Percentiles rank a stretch among this genome's conserved stretches.
These are phyloP conservation scores for Pimephales promelas DNA, from an alignment of 2,113 vertebrate genomes.

Conservation along the genomic window DNA sequence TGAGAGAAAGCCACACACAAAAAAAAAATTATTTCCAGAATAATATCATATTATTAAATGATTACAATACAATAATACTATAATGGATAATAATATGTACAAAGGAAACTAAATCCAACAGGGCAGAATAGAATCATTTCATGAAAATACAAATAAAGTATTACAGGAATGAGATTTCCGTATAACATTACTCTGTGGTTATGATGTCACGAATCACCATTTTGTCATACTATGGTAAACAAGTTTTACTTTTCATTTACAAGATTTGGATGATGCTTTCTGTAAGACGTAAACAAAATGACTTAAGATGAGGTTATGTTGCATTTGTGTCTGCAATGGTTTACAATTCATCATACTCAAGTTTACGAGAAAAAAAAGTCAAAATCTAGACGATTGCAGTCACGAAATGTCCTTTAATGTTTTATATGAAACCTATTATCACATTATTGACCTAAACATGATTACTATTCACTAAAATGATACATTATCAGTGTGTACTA, in stretches of 20 bases:
- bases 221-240: too few relatives aligned
- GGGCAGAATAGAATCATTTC: background rate
- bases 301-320: conserved; percentile 60
- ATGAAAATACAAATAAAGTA: background rate
- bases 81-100: background rate
- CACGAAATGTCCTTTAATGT: background rate
- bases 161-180: conserved; percentile 31
- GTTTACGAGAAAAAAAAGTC: background rate
- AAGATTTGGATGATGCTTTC: conserved; percentile 56
- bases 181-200: conserved; percentile 29
- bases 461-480: background rate
- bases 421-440: background rate
- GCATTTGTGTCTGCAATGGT: background rate
- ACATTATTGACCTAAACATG: background rate
- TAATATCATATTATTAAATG: background rate
- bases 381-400: background rate
- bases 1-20: background rate
- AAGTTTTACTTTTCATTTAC: conserved; percentile 63
- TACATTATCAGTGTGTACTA: background rate
- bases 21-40: background rate
- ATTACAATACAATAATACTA: background rate
- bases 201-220: conserved; percentile 52
- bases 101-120: background rate
- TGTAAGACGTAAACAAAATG: conserved; percentile 53
- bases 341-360: background rate